phyloP scores from a whole-genome alignment of 2,888 invertebrate genomes.

The Teinopalpus imperialis region DNA sequence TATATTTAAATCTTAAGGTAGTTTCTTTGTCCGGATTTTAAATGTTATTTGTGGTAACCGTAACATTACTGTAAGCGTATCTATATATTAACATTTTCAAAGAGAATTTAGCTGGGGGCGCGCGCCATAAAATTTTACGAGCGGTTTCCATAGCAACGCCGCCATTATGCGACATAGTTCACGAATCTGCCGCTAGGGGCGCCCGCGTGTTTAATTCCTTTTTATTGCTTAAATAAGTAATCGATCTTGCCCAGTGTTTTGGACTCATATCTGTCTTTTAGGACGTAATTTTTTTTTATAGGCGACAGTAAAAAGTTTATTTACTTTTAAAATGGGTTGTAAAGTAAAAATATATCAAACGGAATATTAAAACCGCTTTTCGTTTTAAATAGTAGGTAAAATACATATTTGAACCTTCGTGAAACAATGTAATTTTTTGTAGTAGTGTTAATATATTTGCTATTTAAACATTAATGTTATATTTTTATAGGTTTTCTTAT shows the following conservation, averaged over 20 bases:
- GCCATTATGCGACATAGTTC: constrained; percentile 57
- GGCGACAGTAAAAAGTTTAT: neutral
- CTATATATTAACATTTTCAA: constrained; percentile 50
- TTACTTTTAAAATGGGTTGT: neutral
- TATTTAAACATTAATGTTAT: no score
- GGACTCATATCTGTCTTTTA: constrained; percentile 23
- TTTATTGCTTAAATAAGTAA: constrained; percentile 29
- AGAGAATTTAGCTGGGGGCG: constrained; percentile 49
- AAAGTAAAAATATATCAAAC: no score
- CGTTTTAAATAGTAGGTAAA: no score
- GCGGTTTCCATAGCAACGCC: constrained; percentile 64
- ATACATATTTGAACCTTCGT: no score
- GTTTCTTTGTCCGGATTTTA: constrained; percentile 11
- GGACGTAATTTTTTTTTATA: constrained; percentile 7
- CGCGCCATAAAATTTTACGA: constrained; percentile 75
- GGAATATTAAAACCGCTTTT: no score
- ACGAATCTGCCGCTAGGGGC: constrained; percentile 31
- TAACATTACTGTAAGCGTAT: constrained; percentile 33
- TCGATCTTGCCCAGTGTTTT: constrained; percentile 20
- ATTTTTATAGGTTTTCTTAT: no score
- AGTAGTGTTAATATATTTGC: no score
- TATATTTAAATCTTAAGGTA: no score
- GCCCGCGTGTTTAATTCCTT: constrained; percentile 23
- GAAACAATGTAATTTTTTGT: no score
- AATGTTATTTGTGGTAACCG: constrained; percentile 3